Conservation (phyloP, 2,113 vertebrate genomes). For the Emydura subglobosa region DNA sequence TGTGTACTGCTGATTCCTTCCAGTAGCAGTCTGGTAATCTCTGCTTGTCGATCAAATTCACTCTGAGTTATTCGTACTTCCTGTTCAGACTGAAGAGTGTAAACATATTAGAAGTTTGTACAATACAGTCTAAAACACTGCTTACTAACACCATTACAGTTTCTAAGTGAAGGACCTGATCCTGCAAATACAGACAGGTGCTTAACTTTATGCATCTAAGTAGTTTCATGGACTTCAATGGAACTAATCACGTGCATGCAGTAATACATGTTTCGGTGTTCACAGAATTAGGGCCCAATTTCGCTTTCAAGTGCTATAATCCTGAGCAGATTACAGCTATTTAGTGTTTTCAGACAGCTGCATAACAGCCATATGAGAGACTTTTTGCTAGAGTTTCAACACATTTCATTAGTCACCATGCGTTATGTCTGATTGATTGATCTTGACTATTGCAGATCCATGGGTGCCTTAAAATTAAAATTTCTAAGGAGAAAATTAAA, state of each 20-base stretch:
- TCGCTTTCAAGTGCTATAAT: not conserved
- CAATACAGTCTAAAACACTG: not conserved
- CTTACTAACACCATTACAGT: not conserved
- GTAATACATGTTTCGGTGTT: not conserved
- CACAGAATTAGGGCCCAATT: not conserved
- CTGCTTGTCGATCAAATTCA: conserved; percentile 97
- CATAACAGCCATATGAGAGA: not conserved
- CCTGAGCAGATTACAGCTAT: not conserved
- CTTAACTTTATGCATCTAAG: not conserved
- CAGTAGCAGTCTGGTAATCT: conserved; percentile 96
- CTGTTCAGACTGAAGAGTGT: conserved; percentile 89
- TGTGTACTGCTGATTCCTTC: conserved; percentile 98
- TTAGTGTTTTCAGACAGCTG: not conserved
- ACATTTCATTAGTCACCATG: not conserved
- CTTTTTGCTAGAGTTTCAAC: not conserved
- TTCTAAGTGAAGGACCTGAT: not conserved
- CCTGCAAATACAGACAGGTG: not conserved
- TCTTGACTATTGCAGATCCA: not conserved
- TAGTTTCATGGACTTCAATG: not conserved
- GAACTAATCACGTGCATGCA: not conserved
- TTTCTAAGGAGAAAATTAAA: not conserved
- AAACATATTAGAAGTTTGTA: conserved; percentile 24
- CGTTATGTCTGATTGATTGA: not conserved
- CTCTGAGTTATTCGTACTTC: conserved; percentile 97
- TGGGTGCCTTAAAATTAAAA: not conserved